These are phyloP conservation scores for Drosophila pallidifrons DNA, from an alignment of 1,140 invertebrate genomes.

Conservation along the genomic window DNA sequence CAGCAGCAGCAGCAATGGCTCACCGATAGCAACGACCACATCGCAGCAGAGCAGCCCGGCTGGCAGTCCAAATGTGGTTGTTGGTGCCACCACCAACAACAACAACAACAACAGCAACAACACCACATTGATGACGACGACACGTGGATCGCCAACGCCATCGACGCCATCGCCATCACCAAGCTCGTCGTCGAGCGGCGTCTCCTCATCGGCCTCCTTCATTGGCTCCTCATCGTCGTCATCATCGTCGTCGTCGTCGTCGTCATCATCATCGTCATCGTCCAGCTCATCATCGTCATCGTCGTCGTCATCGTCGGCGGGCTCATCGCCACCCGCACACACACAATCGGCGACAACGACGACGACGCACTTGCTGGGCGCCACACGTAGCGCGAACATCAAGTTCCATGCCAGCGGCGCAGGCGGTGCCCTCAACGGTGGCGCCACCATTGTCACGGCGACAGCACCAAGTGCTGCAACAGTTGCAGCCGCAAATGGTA, in stretches of 20 bases:
- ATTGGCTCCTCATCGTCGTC: conserved; percentile 63
- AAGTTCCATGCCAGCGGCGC: conserved; percentile 62
- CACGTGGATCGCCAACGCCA: conserved; percentile 79
- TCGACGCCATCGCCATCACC: conserved; percentile 82
- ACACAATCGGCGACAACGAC: conserved; percentile 31
- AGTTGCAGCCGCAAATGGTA: conserved; percentile 61
- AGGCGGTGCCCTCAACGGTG: conserved; percentile 53
- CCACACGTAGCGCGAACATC: conserved; percentile 59
- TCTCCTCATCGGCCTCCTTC: conserved; percentile 77
- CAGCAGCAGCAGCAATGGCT: conserved; percentile 37
- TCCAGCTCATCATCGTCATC: conserved; percentile 58
- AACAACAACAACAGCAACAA: no score
- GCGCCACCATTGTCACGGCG: conserved; percentile 63
- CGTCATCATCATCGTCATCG: conserved; percentile 51
- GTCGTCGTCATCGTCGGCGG: conserved; percentile 59
- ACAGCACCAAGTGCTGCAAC: conserved; percentile 45
- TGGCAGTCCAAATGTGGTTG: conserved; percentile 58
- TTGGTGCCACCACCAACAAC: background rate
- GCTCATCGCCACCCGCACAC: conserved; percentile 55
- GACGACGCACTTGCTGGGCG: conserved; percentile 47
- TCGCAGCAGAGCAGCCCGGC: conserved; percentile 52
- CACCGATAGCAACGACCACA: conserved; percentile 9
- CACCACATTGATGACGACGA: conserved; percentile 44
- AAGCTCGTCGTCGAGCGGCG: conserved; percentile 76
- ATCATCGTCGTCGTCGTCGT: conserved; percentile 59